phyloP scores from a whole-genome alignment of 2,888 invertebrate species.

The Dioctria linearis region DNA sequence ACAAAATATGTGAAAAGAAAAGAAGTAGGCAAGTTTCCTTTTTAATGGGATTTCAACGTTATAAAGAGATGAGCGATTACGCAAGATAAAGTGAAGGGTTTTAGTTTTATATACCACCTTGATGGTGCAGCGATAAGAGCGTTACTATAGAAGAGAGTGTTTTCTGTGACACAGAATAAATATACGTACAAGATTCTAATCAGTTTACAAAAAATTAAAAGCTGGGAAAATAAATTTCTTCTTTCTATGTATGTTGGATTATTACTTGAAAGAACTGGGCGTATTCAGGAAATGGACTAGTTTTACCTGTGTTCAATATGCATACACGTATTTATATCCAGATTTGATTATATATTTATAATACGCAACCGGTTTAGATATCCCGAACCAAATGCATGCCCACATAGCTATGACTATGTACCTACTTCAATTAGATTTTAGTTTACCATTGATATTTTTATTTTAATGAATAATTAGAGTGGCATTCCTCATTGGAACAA shows the following conservation, averaged over 20 bases:
- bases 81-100: conserved; percentile 31
- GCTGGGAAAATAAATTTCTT: not conserved
- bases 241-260: not conserved
- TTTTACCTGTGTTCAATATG: not conserved
- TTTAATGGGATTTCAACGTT: conserved; percentile 35
- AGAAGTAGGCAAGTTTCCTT: not conserved
- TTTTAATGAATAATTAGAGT: conserved; percentile 38
- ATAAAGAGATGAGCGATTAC: conserved; percentile 20
- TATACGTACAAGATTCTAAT: conserved; percentile 39
- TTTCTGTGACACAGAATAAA: conserved; percentile 38
- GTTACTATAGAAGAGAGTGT: not conserved
- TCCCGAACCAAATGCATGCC: conserved; percentile 6
- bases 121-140: conserved; percentile 15
- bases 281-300: conserved; percentile 27
- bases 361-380: conserved; percentile 35
- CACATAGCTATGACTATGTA: conserved; percentile 1
- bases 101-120: not conserved
- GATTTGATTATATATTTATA: not conserved
- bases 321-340: not conserved
- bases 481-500: conserved; percentile 17
- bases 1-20: conserved; percentile 21
- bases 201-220: not conserved
- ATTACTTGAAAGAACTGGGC: conserved; percentile 37
- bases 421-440: conserved; percentile 25
- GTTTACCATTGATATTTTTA: not conserved